Conservation (phyloP, 2,797 vertebrate genomes). For the Typhlichthys subterraneus region DNA sequence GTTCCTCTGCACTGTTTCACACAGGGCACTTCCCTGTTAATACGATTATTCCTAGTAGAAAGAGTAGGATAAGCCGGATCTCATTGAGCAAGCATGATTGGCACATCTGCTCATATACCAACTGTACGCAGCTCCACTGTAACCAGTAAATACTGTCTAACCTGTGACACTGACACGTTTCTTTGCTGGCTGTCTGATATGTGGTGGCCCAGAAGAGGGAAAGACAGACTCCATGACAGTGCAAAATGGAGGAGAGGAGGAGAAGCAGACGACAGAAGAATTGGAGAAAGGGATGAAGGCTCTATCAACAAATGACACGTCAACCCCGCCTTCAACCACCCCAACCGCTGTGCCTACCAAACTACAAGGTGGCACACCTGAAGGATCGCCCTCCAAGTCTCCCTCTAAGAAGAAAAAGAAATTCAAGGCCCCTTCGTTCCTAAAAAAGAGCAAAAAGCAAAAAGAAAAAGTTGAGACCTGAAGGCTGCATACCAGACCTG, state of each 20-base stretch:
- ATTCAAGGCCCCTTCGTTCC: constrained; percentile 96
- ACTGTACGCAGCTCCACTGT: constrained; percentile 25
- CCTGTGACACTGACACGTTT: constrained; percentile 9
- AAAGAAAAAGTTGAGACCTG: constrained; percentile 94
- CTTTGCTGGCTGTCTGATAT: background rate
- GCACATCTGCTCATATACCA: constrained; percentile 42
- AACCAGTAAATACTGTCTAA: background rate
- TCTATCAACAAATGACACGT: constrained; percentile 79
- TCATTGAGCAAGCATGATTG: constrained; percentile 65
- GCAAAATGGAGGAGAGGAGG: constrained; percentile 87
- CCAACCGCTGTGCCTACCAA: constrained; percentile 63
- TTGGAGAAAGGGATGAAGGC: constrained; percentile 84
- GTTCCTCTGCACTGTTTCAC: constrained; percentile 78
- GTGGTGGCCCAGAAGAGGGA: constrained; percentile 52
- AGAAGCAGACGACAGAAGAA: constrained; percentile 84
- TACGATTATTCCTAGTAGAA: constrained; percentile 90
- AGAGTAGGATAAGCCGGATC: constrained; percentile 45
- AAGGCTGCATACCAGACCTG: constrained; percentile 55
- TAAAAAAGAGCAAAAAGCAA: constrained; percentile 94
- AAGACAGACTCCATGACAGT: constrained; percentile 62
- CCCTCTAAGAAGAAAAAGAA: constrained; percentile 99
- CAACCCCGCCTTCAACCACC: constrained; percentile 54
- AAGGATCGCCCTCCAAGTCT: constrained; percentile 94
- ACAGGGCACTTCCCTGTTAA: constrained; percentile 83
- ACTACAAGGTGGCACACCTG: constrained; percentile 77